Conservation (phyloP, 2,113 vertebrate genomes). For the Irena cyanogastra region DNA sequence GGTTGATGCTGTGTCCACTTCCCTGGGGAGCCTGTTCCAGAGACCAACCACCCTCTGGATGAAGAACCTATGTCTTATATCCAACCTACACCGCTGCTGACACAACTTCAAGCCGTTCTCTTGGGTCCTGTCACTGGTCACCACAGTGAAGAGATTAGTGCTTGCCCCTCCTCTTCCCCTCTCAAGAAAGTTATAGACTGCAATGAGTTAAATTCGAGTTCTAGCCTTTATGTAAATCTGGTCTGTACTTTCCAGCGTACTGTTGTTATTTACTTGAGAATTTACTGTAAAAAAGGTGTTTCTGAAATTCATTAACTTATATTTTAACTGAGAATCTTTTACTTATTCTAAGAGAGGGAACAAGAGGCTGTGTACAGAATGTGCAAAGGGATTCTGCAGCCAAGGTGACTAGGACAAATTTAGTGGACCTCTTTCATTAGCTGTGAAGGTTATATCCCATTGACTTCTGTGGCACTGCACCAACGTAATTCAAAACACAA, state of each 20-base stretch:
- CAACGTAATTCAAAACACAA: slow-evolving; percentile 8
- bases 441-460: background rate
- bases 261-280: background rate
- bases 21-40: background rate
- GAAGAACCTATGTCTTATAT: background rate
- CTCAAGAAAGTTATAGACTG: background rate
- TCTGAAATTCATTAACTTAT: background rate
- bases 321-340: background rate
- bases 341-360: background rate
- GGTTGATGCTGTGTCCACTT: background rate
- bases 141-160: background rate
- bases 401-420: background rate
- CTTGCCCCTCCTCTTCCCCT: background rate
- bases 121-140: background rate
- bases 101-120: background rate
- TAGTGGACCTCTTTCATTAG: slow-evolving; percentile 1
- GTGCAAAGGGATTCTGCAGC: background rate
- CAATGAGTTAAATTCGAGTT: background rate
- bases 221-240: background rate
- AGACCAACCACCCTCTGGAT: background rate
- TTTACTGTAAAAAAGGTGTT: background rate
- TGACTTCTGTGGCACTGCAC: background rate
- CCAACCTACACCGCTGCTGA: background rate
- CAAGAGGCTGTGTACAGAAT: background rate
- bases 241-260: background rate